Evolutionary conservation across 2,888 invertebrate species (phyloP).

Genomic region (Alentia gelatinosa): DNA sequence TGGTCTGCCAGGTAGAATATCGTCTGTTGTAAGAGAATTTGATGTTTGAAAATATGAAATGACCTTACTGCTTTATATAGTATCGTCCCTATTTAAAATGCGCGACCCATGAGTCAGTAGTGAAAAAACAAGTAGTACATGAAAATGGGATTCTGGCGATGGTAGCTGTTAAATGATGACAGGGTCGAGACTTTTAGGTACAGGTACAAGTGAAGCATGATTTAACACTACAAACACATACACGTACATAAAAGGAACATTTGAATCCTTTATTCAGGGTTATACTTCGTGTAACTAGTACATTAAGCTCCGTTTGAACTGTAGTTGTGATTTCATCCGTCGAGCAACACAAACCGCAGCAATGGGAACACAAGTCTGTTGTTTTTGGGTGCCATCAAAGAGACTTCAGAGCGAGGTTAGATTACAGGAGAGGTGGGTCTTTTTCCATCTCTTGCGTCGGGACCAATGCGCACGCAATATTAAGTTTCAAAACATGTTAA

Average conservation of each 20-base stretch:
- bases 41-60: no score
- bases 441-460: background rate
- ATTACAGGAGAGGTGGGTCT: background rate
- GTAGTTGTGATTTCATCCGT: background rate
- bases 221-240: background rate
- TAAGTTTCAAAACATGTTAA: slow-evolving; percentile 31
- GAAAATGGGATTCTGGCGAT: background rate
- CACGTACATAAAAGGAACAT: background rate
- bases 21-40: no score
- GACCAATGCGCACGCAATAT: background rate
- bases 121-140: slow-evolving; percentile 18
- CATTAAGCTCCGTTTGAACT: background rate
- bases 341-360: background rate
- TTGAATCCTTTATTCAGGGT: background rate
- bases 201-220: background rate
- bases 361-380: background rate
- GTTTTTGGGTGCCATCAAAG: slow-evolving; percentile 16
- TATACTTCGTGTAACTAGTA: background rate
- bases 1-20: no score
- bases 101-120: no score
- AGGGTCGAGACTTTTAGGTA: background rate
- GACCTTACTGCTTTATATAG: background rate
- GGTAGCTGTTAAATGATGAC: background rate
- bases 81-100: background rate
- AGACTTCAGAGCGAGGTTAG: background rate